Evolutionary conservation across 2,797 vertebrate species (phyloP), one percentile per base, ranked within the genome.

Genomic region (Lithobates sylvaticus): DNA sequence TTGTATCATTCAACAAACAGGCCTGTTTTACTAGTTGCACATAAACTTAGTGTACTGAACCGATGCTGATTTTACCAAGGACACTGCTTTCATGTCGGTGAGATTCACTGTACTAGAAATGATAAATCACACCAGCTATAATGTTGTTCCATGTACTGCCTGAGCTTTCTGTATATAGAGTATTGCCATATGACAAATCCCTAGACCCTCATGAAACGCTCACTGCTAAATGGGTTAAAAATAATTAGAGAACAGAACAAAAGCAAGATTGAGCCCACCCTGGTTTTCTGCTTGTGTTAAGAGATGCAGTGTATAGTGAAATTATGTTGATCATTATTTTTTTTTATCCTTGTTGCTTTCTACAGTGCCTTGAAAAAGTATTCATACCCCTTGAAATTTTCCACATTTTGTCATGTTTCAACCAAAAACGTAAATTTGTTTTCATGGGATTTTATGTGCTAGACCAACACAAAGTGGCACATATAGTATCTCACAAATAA

Each of bases 21-120:
- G 9, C 5, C 6, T 23, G 9, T 61, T 64, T 64, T n/a, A 1
- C n/a, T 23, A 26, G 61, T 23, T 64, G 26, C 61, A 64, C 9
- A 64, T 64, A 64, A 64, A 64, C 61, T 10, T 26, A 64, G 21
- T n/a, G n/a, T 23, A 64, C 0, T 64, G 61, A 64, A n/a, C 61
- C 23, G 23, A 1, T 23, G 9, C 5, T 9, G 61, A 23, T 23
- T 7, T 64, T 9, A 26, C 61, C 61, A 64, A 64, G 61, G 61
- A 64, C 61, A 64, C n/a, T 1, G 61, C 21, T n/a, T n/a, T 64
- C 61, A 64, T 9, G 67, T 78, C 76, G 67, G 54, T 73, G 27
- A 36, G 65, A 80, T 50, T 67, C 44, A 54, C 69, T 29, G 27
- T 70, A 54, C 42, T 71, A 67, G 8, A 80, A 80, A 80, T 80